phyloP scores from a whole-genome alignment of 2,888 invertebrate species.

The Antitype chi region DNA sequence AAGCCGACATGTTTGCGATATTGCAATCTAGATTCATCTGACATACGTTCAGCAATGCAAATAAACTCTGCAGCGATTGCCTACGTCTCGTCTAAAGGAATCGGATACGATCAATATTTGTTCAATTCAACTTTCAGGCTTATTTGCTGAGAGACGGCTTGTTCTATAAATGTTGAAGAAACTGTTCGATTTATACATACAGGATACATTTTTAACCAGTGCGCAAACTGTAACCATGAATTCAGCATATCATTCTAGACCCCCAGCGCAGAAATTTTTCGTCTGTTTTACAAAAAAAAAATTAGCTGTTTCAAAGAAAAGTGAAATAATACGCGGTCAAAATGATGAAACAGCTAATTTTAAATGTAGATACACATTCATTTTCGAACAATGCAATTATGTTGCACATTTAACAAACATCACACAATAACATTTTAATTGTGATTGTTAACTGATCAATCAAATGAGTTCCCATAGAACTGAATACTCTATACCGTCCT shows the following conservation, averaged over 20 bases:
- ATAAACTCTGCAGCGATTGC: slow-evolving; percentile 46
- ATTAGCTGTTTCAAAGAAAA: too few relatives aligned
- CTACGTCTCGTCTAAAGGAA: slow-evolving; percentile 39
- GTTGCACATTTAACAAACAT: background rate
- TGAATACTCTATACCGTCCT: background rate
- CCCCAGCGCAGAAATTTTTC: too few relatives aligned
- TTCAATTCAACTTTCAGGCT: slow-evolving; percentile 44
- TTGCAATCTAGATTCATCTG: slow-evolving; percentile 58
- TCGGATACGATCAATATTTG: slow-evolving; percentile 57
- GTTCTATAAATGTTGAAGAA: slow-evolving; percentile 20
- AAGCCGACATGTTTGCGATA: slow-evolving; percentile 47
- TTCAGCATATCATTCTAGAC: too few relatives aligned
- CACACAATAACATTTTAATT: background rate
- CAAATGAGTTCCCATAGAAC: background rate
- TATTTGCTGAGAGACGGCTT: slow-evolving; percentile 31
- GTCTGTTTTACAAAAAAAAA: too few relatives aligned
- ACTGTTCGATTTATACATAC: slow-evolving; percentile 15
- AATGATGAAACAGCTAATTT: too few relatives aligned
- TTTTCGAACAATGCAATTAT: background rate
- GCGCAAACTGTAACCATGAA: too few relatives aligned
- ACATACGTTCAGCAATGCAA: slow-evolving; percentile 46
- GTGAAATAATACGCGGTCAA: too few relatives aligned
- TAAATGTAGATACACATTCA: background rate
- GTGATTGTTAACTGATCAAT: background rate
- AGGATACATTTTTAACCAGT: too few relatives aligned